Base-by-base conservation (phyloP, 2,113 vertebrate species). In the Hippocampus comes region DNA sequence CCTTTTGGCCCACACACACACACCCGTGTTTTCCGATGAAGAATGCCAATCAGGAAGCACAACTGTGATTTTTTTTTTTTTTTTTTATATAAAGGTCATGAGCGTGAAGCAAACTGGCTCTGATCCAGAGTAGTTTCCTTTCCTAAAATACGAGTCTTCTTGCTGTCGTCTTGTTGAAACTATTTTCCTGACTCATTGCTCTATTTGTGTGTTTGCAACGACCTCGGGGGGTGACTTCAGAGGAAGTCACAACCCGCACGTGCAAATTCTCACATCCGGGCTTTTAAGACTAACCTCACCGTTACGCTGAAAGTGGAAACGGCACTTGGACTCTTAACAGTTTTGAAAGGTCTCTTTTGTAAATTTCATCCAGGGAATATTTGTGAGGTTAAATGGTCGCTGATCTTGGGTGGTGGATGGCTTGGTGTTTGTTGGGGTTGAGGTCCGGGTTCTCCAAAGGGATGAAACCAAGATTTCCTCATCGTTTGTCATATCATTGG, bases 51-150 rank as follows among this genome's bases (percentile, higher is more conserved):
- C 14, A 51, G 18, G 67, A 68, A 15, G 5, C 41, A 27, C 75
- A 27, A 14, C 60, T 56, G 64, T 56, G 46, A 48, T 38, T 38
- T 38, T 38, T 38, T 1, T 38, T 38, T 38, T 38, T 38, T 49
- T 21, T 59, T 21, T 49, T 76, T 46, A 46, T n/a, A n/a, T n/a
- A 25, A 25, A 72, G 53, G 66, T 69, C 59, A 82, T 64, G 18
- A 46, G 21, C 34, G n/a, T 15, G 48, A 10, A 9, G 53, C 53
- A 55, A 55, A n/a, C 7, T 55, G 53, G 21, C 53, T 55, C 51
- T 25, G 5, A 25, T 17, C 17, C 14, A 71, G 17, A 70, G 61
- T 67, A 27, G 71, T 83, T 86, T 81, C 77, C 73, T 68, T 78
- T 81, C 73, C 69, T 64, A 21, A 67, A 74, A 34, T 61, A 20